A percentile compares a stretch with the other conserved stretches of the same genome.
These are phyloP conservation scores for Apis laboriosa DNA, from an alignment of 1,140 invertebrate species.

Conservation along the genomic window DNA sequence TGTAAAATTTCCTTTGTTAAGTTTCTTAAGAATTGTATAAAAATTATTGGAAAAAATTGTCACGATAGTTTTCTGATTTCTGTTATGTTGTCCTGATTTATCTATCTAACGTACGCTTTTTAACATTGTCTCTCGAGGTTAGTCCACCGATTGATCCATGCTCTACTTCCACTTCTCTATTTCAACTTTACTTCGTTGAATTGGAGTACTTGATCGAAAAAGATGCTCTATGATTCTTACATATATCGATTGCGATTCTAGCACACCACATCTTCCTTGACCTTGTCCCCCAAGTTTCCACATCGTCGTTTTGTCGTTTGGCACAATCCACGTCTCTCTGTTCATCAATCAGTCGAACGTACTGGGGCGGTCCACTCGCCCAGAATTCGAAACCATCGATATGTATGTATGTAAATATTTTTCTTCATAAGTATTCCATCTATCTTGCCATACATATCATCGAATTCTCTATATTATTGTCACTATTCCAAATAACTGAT, in stretches of 20 bases:
- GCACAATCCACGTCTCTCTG: neutral
- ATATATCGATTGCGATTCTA: neutral
- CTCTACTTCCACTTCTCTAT: conserved; percentile 1
- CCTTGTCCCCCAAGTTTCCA: conserved; percentile 2
- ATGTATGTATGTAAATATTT: neutral
- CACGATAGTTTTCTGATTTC: neutral
- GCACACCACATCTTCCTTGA: conserved; percentile 7
- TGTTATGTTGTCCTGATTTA: neutral
- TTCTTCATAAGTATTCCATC: neutral
- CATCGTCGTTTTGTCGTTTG: neutral
- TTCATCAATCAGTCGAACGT: neutral
- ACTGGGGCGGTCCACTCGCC: conserved; percentile 16
- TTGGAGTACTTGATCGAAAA: neutral
- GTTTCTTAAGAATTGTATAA: neutral
- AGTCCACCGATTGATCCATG: conserved; percentile 8
- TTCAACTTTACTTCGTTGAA: neutral
- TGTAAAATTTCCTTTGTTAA: too few relatives aligned
- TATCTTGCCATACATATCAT: neutral
- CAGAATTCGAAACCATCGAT: neutral
- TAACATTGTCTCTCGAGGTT: neutral
- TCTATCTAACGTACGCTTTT: neutral
- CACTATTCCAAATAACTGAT: neutral
- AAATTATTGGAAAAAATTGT: too few relatives aligned
- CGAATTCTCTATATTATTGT: neutral
- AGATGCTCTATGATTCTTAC: too few relatives aligned